Evolutionary conservation across 1,140 invertebrate genomes (phyloP).

Genomic region (Sminthurides bifidus): DNA sequence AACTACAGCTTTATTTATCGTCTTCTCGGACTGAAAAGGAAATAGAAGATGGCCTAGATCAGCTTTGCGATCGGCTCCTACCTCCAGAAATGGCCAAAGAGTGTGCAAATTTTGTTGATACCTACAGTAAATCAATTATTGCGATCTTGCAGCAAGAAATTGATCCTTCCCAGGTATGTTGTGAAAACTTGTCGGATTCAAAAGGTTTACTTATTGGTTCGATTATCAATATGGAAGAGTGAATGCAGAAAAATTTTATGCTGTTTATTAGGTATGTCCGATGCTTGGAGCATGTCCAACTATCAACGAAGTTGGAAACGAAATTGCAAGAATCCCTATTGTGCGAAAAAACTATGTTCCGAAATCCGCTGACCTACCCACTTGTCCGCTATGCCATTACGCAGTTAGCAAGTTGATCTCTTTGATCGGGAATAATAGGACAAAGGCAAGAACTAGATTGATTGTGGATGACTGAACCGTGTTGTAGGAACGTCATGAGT

Average conservation of each 20-base stretch:
- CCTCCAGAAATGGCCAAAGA: slow-evolving; percentile 49
- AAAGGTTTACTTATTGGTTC: neutral
- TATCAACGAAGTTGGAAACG: slow-evolving; percentile 32
- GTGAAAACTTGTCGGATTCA: neutral
- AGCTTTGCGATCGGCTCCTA: slow-evolving; percentile 50
- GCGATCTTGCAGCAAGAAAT: slow-evolving; percentile 65
- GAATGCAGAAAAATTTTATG: neutral
- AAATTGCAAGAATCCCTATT: slow-evolving; percentile 34
- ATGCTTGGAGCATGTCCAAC: slow-evolving; percentile 44
- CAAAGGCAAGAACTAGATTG: slow-evolving; percentile 44
- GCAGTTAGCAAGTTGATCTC: slow-evolving; percentile 48
- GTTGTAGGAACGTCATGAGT: neutral
- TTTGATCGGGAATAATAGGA: slow-evolving; percentile 54
- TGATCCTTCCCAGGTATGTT: slow-evolving; percentile 55
- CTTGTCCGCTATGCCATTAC: slow-evolving; percentile 67
- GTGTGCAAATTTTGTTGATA: slow-evolving; percentile 61
- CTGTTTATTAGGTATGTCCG: slow-evolving; percentile 47
- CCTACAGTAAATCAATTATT: slow-evolving; percentile 62
- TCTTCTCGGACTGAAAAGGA: slow-evolving; percentile 52
- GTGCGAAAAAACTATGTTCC: slow-evolving; percentile 35
- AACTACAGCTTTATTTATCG: slow-evolving; percentile 58
- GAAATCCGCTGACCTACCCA: slow-evolving; percentile 19
- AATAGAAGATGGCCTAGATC: slow-evolving; percentile 50
- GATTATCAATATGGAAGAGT: neutral
- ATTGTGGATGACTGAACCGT: neutral